phyloP scores from a whole-genome alignment of 1,140 invertebrate species.

The Chironomus tepperi region DNA sequence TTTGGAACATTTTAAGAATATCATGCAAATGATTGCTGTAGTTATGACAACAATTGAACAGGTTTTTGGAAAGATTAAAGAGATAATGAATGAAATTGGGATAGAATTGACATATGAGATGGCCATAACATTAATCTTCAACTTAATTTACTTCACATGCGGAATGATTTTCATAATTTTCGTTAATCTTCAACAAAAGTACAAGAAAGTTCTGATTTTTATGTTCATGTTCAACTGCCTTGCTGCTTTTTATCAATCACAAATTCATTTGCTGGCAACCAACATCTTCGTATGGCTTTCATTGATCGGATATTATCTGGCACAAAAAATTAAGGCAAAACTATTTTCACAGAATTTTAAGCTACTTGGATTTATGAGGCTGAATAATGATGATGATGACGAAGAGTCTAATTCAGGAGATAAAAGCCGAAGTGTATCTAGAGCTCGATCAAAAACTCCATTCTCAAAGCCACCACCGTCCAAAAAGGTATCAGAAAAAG shows the following conservation, averaged over 20 bases:
- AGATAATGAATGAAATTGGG: background rate
- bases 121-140: background rate
- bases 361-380: no score
- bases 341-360: background rate
- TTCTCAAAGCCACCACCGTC: background rate
- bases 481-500: background rate
- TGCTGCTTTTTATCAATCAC: background rate
- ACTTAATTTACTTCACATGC: background rate
- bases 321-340: background rate
- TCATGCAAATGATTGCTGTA: background rate
- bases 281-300: background rate
- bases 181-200: background rate
- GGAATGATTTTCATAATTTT: background rate
- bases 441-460: background rate
- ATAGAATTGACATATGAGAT: background rate
- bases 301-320: background rate
- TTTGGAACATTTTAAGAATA: background rate
- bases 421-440: background rate
- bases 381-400: no score
- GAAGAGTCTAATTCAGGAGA: background rate
- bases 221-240: background rate
- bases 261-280: background rate
- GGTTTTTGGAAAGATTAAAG: background rate
- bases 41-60: background rate
- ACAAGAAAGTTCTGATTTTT: background rate